Percentiles rank a stretch among this genome's conserved stretches.
Evolutionary conservation across 2,113 vertebrate genomes (phyloP).

Genomic region (Catharus minimus): DNA sequence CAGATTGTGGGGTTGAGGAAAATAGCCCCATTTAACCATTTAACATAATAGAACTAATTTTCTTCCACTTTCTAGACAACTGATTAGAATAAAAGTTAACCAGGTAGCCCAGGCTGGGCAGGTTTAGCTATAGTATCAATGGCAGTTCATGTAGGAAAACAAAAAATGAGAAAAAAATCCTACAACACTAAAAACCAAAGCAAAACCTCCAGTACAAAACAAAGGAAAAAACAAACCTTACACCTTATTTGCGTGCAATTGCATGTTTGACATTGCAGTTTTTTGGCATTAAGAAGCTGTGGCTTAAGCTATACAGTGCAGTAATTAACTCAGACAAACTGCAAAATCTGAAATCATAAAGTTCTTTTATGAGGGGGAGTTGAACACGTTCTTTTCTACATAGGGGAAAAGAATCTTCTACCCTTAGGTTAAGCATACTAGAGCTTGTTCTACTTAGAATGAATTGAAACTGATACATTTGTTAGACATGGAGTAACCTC

Average conservation of each 20-base stretch:
- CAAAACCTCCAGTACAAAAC: background rate
- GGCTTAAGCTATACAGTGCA: background rate
- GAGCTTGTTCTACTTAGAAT: background rate
- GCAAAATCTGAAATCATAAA: background rate
- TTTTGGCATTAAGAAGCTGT: background rate
- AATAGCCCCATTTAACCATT: background rate
- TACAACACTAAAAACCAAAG: background rate
- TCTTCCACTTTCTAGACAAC: background rate
- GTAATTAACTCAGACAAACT: background rate
- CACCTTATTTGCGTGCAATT: background rate
- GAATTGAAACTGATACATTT: background rate
- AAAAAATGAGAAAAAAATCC: background rate
- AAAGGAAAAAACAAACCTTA: background rate
- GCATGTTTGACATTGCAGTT: background rate
- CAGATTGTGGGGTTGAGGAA: background rate
- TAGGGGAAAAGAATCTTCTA: background rate
- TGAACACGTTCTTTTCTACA: background rate
- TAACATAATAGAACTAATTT: slow-evolving; percentile 1
- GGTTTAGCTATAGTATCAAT: background rate
- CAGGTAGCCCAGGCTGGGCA: background rate
- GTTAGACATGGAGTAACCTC: background rate
- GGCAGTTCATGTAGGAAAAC: background rate
- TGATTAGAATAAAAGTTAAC: background rate
- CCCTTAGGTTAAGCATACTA: background rate
- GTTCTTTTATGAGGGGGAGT: background rate